Base-by-base conservation (phyloP, 2,113 vertebrate genomes). In the Notarius lentiginosus region DNA sequence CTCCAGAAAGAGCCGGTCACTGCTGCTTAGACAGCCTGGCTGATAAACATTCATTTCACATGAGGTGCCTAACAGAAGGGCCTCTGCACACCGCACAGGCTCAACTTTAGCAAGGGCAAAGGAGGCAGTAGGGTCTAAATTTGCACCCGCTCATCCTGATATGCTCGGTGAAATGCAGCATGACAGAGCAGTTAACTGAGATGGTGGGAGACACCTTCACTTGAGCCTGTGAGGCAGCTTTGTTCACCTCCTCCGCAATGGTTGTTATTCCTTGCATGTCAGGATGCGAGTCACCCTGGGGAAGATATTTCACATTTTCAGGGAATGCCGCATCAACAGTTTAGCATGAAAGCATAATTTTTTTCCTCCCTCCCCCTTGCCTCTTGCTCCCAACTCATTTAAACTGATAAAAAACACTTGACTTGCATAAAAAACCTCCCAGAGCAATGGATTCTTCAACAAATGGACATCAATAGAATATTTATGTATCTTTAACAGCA, bases 41-140 rank as follows among this genome's bases (percentile, higher is more conserved):
- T 90, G 89, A 90, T 90, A 88, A 90, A 87, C 85, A 90, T 88
- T 87, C 83, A 87, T 83, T 90, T 87, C 87, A 88, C 87, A 90
- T 72, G 73, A 66, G 89, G 70, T 79, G 63, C 63, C 82, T 79
- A 68, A 68, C 82, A 88, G 83, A 90, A 83, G 83, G 14, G 83
- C 83, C 58, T 89, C 61, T 79, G n/a, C 47, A 82, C 55, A 65
- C 72, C 77, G 85, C 85, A 51, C 70, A 58, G 79, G 49, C 55
- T 84, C 51, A 82, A 85, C 60, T 68, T 82, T 79, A 79, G 80
- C 85, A 88, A 24, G 68, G 87, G 49, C 34, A 27, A 60, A 73
- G 82, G 17, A 58, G 76, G 60, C 68, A 56, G 88, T 55, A n/a
- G 83, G 58, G 60, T 61, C 47, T 53, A 83, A 73, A 84, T 47